These are phyloP conservation scores for Danio aesculapii DNA, from an alignment of 2,797 vertebrate species.

Conservation along the genomic window DNA sequence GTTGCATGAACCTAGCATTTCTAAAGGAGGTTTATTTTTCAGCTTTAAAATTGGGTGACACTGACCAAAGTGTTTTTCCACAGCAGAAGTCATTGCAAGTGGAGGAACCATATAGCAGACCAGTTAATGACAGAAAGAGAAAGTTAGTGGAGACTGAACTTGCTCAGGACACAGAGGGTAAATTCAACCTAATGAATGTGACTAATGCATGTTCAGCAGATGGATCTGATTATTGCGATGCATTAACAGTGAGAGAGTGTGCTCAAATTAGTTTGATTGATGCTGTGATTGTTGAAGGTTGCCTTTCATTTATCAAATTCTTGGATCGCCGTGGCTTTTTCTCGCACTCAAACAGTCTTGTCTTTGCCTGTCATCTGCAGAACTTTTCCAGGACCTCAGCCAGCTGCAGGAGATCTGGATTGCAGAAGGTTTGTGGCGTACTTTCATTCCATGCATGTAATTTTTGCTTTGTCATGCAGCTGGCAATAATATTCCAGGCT, in stretches of 20 bases:
- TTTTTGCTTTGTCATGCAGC: background rate
- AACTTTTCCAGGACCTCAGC: constrained; percentile 97
- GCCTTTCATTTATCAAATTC: constrained; percentile 18
- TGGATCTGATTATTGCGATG: constrained; percentile 11
- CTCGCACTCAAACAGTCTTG: constrained; percentile 4
- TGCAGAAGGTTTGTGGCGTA: constrained; percentile 84
- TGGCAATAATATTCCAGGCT: constrained; percentile 13
- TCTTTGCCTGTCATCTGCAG: constrained; percentile 69
- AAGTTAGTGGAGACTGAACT: constrained; percentile 94
- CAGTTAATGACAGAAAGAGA: constrained; percentile 88
- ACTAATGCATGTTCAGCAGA: constrained; percentile 34
- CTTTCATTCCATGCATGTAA: background rate
- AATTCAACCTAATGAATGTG: constrained; percentile 3
- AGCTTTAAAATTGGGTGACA: constrained; percentile 1
- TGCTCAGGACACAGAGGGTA: constrained; percentile 97
- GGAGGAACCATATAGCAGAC: constrained; percentile 82
- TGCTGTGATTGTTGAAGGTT: background rate
- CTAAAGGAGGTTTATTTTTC: background rate
- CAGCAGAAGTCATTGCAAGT: constrained; percentile 80
- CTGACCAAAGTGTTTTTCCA: constrained; percentile 39
- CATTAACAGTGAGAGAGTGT: constrained; percentile 38
- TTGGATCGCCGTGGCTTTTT: constrained; percentile 6
- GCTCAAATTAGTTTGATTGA: background rate
- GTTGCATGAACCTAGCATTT: background rate
- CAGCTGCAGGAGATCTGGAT: constrained; percentile 98